These are phyloP conservation scores for Oscheius sp. DNA, from an alignment of 2,888 invertebrate species.

Conservation along the genomic window DNA sequence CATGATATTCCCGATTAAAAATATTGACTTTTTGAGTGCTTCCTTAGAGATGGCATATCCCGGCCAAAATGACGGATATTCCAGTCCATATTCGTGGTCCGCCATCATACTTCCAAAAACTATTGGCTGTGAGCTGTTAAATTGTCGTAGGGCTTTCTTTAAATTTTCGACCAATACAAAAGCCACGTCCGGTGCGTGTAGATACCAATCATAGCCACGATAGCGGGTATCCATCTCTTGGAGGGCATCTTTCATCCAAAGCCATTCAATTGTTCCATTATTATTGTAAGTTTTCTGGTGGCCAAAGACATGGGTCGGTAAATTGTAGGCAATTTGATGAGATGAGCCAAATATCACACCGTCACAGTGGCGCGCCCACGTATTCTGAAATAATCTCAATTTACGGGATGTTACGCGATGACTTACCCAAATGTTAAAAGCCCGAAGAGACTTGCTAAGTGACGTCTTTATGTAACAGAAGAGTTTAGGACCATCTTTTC, in stretches of 20 bases:
- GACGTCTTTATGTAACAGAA: constrained; percentile 6
- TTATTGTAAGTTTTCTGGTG: neutral
- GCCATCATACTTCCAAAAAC: neutral
- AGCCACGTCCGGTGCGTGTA: neutral
- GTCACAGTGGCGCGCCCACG: constrained; percentile 19
- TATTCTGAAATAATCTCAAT: neutral
- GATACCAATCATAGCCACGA: neutral
- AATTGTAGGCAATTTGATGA: too few relatives aligned
- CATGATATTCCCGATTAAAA: too few relatives aligned
- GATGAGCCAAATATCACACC: neutral
- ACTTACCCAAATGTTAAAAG: neutral
- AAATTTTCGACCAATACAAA: constrained; percentile 8
- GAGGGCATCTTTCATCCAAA: constrained; percentile 4
- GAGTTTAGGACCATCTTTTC: neutral
- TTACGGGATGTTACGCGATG: too few relatives aligned
- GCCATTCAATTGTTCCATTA: neutral
- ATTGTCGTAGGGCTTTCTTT: neutral
- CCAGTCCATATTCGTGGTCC: neutral
- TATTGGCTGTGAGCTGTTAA: neutral
- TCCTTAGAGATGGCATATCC: constrained; percentile 15
- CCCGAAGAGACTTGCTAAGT: neutral
- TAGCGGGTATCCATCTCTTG: neutral
- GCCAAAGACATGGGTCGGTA: neutral
- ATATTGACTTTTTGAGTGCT: neutral
- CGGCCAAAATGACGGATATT: neutral